These are phyloP conservation scores for Ambastaia sidthimunki DNA, from an alignment of 2,797 vertebrate genomes.

Conservation along the genomic window DNA sequence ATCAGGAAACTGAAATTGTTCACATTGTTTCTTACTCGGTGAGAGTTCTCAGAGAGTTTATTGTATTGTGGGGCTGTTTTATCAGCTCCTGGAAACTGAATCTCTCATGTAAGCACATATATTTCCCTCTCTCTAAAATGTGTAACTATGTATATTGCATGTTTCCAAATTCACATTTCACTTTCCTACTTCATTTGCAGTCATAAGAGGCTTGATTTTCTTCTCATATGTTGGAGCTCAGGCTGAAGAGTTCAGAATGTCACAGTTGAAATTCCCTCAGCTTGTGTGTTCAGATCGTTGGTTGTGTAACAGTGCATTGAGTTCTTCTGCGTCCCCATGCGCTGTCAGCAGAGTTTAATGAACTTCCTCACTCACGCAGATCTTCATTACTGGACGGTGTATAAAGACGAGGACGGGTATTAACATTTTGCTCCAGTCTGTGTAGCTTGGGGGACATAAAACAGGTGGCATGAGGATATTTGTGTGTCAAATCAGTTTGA, in stretches of 20 bases:
- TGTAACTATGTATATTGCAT: constrained; percentile 1
- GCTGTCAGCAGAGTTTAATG: constrained; percentile 63
- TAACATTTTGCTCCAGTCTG: constrained; percentile 43
- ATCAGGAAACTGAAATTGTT: background rate
- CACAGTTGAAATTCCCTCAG: constrained; percentile 27
- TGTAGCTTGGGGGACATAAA: constrained; percentile 48
- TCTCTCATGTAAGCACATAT: background rate
- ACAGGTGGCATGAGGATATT: constrained; percentile 62
- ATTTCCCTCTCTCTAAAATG: constrained; percentile 17
- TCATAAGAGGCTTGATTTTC: constrained; percentile 9
- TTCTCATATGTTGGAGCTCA: constrained; percentile 40
- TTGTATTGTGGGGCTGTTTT: background rate
- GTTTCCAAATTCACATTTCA: constrained; percentile 15
- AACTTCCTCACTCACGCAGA: constrained; percentile 66
- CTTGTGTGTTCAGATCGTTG: constrained; percentile 51
- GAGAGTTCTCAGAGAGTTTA: background rate
- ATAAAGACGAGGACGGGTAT: constrained; percentile 30
- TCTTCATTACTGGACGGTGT: constrained; percentile 51
- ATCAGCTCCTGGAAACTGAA: background rate
- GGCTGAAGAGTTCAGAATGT: constrained; percentile 46
- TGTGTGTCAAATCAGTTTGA: constrained; percentile 40
- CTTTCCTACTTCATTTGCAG: constrained; percentile 3
- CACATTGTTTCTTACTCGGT: background rate
- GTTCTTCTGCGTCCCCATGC: constrained; percentile 44
- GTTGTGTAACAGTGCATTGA: constrained; percentile 63